These are phyloP conservation scores for Vimba vimba DNA, from an alignment of 2,113 vertebrate genomes.

Conservation along the genomic window DNA sequence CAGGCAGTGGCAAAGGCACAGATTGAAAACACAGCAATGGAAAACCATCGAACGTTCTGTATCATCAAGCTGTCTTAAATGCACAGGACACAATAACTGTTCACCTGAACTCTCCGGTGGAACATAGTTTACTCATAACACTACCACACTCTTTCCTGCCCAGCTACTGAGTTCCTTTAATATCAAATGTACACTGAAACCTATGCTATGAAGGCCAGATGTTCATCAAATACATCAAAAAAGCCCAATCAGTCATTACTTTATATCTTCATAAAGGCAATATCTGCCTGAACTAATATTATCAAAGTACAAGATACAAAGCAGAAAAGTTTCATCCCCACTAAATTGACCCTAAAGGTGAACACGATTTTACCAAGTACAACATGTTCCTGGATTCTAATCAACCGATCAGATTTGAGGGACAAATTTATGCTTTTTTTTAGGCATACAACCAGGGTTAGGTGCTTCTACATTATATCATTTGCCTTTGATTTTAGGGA, in stretches of 20 bases:
- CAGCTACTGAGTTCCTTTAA: not conserved
- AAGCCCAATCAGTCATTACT: not conserved
- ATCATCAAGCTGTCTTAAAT: conserved; percentile 24
- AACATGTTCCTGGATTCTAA: too few relatives aligned
- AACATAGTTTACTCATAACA: conserved; percentile 44
- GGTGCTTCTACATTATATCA: too few relatives aligned
- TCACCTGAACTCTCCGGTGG: conserved; percentile 18
- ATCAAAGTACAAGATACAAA: not conserved
- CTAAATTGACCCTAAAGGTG: not conserved
- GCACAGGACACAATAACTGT: conserved; percentile 28
- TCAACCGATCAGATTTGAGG: too few relatives aligned
- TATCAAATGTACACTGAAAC: not conserved
- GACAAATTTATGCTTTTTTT: too few relatives aligned
- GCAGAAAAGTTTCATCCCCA: not conserved
- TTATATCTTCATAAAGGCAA: not conserved
- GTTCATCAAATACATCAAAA: conserved; percentile 1
- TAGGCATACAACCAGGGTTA: too few relatives aligned
- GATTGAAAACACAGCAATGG: conserved; percentile 43
- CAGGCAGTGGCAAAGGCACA: conserved; percentile 66
- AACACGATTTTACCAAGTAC: too few relatives aligned
- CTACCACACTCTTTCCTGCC: not conserved
- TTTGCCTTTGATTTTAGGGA: too few relatives aligned
- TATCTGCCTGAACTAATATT: conserved; percentile 17
- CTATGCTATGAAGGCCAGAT: not conserved
- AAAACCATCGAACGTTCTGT: not conserved